Evolutionary conservation across 2,113 vertebrate genomes (phyloP), one percentile per base, ranked within the genome.

Genomic region (Acrocephalus kingi): DNA sequence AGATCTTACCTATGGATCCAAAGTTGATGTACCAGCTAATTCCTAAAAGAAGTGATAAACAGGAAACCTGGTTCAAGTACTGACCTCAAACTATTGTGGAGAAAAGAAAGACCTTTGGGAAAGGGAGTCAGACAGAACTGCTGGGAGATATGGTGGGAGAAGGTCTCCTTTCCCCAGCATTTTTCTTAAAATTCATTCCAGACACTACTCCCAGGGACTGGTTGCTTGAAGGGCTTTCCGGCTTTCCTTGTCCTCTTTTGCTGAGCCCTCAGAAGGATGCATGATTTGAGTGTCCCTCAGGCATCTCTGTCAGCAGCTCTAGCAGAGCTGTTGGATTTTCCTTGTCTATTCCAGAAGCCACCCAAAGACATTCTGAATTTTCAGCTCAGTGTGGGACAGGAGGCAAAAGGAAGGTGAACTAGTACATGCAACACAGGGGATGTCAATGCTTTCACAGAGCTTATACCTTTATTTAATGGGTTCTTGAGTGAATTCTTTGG

Each of bases 161-260:
- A 76, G 11, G 3, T 61, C 7, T 87, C 15, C 28, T 86, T 63
- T 80, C 39, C 18, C 13, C 17, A 73, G 22, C 19, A 55, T 31
- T 18, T 78, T 69, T 59, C 35, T 49, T 39, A 13, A 66, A 61
- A 30, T 62, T 52, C 12, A 9, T 71, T 76, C 31, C 43, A 67
- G 28, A 6, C 24, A 35, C 28, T 11, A 0, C 12, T 72, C 11
- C 11, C 13, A 54, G 43, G 43, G 24, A n/a, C 19, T 0, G 2
- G 12, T 43, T 80, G 12, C 24, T 82, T 33, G 16, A 58, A 66
- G 56, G 23, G 6, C 2, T 74, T 33, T 82, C 11, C 35, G 23
- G 6, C 2, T 74, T 33, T 82, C 11, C 35, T 68, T 71, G n/a
- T 43, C 13, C 17, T 56, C 16, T 66, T 66, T n/a, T 56, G 11